Evolutionary conservation across 2,797 vertebrate species (phyloP), one percentile per base, ranked within the genome.

Genomic region (Synanceia verrucosa): DNA sequence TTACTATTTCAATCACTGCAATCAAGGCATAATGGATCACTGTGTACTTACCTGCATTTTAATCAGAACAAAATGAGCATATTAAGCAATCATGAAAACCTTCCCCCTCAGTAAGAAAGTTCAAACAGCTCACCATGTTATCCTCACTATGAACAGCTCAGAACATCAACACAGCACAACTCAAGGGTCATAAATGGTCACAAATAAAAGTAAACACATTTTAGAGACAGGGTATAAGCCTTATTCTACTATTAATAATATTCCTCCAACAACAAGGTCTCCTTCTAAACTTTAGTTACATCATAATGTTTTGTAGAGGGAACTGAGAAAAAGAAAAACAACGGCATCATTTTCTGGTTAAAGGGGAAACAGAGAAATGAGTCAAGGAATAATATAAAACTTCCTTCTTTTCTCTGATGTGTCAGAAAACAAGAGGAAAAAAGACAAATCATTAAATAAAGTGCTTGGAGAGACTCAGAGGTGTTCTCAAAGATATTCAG

Each of bases 1-100:
- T 74, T 60, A 71, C 29, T 71, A 74, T 73, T 73, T 62, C 69
- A 70, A 59, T 50, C 48, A 21, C 36, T 36, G 41, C 26, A 69
- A 68, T 78, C 61, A 50, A 28, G 53, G 36, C 29, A 31, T 16
- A 24, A 68, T 18, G 47, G 26, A 58, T 57, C 18, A 55, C 48
- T 36, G 28, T 10, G 5, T 1, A 47, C 21, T 11, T 16, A 29
- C 47, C 23, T 64, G 52, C 63, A 70, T 73, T 56, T 48, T 63
- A 66, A 73, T 72, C 43, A 29, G 31, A 41, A 19, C 36, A 65
- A 62, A 28, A 33, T 31, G 23, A 28, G 29, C 36, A 21, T 26
- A 60, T 55, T 41, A 48, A 26, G 18, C n/a, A 31, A 51, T 52
- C 37, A 19, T 11, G 58, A 9, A 36, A 75, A 57, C n/a, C n/a